Conservation (phyloP, 2,888 invertebrate species). For the Calameuta pallipes region DNA sequence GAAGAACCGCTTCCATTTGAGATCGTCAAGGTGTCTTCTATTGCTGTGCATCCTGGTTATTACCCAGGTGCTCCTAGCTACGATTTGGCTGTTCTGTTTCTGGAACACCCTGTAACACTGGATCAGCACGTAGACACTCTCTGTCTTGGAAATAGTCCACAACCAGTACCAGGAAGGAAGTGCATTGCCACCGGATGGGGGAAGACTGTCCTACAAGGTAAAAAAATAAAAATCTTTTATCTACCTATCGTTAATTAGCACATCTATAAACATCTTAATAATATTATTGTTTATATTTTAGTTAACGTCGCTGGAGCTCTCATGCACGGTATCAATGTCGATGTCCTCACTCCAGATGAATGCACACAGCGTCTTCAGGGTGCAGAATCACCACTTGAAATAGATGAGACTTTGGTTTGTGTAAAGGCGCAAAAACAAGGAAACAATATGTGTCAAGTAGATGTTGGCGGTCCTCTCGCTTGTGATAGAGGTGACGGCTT, state of each 20-base stretch:
- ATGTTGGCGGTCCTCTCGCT: conserved; percentile 84
- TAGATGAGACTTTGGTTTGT: conserved; percentile 77
- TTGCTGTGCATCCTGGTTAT: conserved; percentile 79
- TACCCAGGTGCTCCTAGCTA: conserved; percentile 71
- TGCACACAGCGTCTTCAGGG: conserved; percentile 72
- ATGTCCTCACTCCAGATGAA: conserved; percentile 72
- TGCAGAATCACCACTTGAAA: conserved; percentile 71
- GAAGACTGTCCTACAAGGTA: conserved; percentile 81
- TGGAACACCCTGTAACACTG: conserved; percentile 70
- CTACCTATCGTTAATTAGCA: conserved; percentile 13
- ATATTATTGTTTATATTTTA: conserved; percentile 54
- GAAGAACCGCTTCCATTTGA: conserved; percentile 85
- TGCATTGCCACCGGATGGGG: conserved; percentile 89
- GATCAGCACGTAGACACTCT: conserved; percentile 81
- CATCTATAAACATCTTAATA: conserved; percentile 5
- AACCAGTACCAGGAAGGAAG: conserved; percentile 67
- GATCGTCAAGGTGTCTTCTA: conserved; percentile 77
- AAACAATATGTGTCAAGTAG: conserved; percentile 83
- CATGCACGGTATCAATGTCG: conserved; percentile 80
- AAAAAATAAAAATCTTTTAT: conserved; percentile 15
- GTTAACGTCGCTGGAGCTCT: conserved; percentile 80
- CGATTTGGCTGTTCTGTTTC: conserved; percentile 79
- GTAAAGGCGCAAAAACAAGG: conserved; percentile 73
- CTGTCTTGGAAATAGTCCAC: conserved; percentile 76
- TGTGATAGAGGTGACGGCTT: conserved; percentile 78